Evolutionary conservation across 2,888 invertebrate genomes (phyloP).

Genomic region (Priocnemis perturbator): DNA sequence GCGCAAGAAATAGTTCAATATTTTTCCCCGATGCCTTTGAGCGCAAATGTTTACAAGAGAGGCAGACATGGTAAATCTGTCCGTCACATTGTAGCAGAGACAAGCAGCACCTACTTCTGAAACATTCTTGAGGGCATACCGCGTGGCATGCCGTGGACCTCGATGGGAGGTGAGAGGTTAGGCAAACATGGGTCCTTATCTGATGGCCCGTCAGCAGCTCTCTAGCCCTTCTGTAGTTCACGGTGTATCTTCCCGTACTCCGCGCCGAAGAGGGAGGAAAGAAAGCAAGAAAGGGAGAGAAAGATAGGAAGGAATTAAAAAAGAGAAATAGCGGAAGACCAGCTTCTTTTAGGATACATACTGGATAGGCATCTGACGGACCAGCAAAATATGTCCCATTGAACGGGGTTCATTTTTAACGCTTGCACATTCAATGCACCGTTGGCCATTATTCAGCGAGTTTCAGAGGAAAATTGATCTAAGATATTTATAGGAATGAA

Average conservation of each 20-base stretch:
- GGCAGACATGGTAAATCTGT: slow-evolving; percentile 63
- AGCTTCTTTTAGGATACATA: too few species aligned
- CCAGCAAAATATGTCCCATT: slow-evolving; percentile 60
- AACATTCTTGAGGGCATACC: slow-evolving; percentile 39
- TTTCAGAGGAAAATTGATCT: too few species aligned
- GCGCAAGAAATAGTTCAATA: too few species aligned
- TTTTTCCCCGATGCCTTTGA: too few species aligned
- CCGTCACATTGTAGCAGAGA: slow-evolving; percentile 60
- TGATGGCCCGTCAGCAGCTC: slow-evolving; percentile 72
- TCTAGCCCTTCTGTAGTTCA: slow-evolving; percentile 47
- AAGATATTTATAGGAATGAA: too few species aligned
- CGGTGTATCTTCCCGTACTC: slow-evolving; percentile 52
- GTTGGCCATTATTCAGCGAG: too few species aligned
- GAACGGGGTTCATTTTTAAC: too few species aligned
- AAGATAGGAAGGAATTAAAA: slow-evolving; percentile 26
- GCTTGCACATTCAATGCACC: too few species aligned
- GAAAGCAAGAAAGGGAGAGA: slow-evolving; percentile 25
- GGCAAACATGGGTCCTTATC: slow-evolving; percentile 72
- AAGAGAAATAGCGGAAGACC: slow-evolving; percentile 20
- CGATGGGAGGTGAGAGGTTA: slow-evolving; percentile 72
- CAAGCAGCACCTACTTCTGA: slow-evolving; percentile 64
- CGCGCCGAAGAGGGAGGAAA: slow-evolving; percentile 42
- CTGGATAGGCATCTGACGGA: slow-evolving; percentile 63
- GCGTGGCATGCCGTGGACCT: slow-evolving; percentile 50
- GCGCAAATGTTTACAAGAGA: slow-evolving; percentile 10